Conservation (phyloP, 2,888 invertebrate genomes). For the Epiperipatus broadwayi region DNA sequence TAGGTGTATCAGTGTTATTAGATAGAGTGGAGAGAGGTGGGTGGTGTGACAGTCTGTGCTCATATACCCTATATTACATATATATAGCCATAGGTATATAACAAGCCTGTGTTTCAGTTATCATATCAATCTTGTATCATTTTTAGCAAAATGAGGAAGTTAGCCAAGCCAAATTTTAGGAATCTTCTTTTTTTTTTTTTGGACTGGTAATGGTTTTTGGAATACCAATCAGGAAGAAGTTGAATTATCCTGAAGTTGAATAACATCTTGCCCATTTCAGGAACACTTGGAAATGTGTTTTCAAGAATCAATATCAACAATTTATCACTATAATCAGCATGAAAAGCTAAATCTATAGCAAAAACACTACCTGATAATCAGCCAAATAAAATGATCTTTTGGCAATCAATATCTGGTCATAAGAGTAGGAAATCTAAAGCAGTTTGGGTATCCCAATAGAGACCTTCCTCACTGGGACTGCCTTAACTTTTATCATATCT, state of each 20-base stretch:
- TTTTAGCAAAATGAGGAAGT: too few species aligned
- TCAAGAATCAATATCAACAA: constrained; percentile 74
- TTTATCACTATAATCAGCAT: constrained; percentile 51
- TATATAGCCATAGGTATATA: too few species aligned
- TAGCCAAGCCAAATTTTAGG: too few species aligned
- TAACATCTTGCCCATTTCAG: constrained; percentile 68
- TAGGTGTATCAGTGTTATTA: too few species aligned
- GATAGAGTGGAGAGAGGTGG: too few species aligned
- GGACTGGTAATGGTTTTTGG: constrained; percentile 90
- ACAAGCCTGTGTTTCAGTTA: too few species aligned
- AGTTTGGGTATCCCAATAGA: constrained; percentile 67
- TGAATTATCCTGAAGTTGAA: constrained; percentile 49
- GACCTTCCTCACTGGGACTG: too few species aligned
- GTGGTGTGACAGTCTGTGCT: too few species aligned
- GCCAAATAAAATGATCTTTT: constrained; percentile 71
- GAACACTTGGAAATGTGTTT: constrained; percentile 86
- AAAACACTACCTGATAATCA: constrained; percentile 81
- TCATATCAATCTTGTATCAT: too few species aligned
- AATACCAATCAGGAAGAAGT: constrained; percentile 59
- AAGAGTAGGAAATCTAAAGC: constrained; percentile 63
- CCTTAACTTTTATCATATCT: too few species aligned
- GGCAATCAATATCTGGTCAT: constrained; percentile 59
- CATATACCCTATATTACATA: too few species aligned
- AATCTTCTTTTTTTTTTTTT: too few species aligned
- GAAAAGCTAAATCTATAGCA: constrained; percentile 63